Percentiles rank a stretch among this genome's conserved stretches.
Evolutionary conservation across 2,113 vertebrate species (phyloP).

Genomic region (Chloebia gouldiae): DNA sequence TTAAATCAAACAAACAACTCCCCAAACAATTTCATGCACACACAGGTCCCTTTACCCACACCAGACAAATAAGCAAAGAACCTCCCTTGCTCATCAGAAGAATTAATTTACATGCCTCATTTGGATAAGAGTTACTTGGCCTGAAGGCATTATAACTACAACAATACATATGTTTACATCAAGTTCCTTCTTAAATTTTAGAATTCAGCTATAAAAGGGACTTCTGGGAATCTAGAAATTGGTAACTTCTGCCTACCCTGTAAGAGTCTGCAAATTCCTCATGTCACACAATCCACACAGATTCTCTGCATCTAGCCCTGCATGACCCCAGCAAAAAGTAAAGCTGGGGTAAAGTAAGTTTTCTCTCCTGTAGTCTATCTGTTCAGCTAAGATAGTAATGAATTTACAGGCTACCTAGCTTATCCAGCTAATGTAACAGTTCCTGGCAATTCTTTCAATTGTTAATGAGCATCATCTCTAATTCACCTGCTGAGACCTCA

Average conservation of each 20-base stretch:
- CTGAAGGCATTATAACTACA: neutral
- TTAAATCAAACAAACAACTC: constrained; percentile 10
- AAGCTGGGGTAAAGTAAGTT: too few species aligned
- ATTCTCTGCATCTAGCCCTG: neutral
- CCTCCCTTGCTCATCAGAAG: neutral
- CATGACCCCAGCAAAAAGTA: neutral
- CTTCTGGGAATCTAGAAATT: constrained; percentile 22
- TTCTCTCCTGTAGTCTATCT: neutral
- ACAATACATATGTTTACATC: constrained; percentile 6
- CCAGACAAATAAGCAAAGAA: neutral
- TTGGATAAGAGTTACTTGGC: neutral
- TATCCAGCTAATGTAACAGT: neutral
- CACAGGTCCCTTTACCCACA: neutral
- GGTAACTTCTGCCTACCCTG: neutral
- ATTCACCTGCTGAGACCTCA: neutral
- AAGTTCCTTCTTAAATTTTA: neutral
- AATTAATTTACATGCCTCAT: neutral
- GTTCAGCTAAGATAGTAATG: neutral
- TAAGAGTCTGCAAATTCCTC: neutral
- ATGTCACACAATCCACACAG: neutral
- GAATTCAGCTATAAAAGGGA: constrained; percentile 23
- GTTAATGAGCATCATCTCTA: neutral
- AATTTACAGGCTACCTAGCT: neutral
- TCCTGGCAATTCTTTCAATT: neutral
- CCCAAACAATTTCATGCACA: neutral